Evolutionary conservation across 2,888 invertebrate species (phyloP).

Genomic region (Seira ritae): DNA sequence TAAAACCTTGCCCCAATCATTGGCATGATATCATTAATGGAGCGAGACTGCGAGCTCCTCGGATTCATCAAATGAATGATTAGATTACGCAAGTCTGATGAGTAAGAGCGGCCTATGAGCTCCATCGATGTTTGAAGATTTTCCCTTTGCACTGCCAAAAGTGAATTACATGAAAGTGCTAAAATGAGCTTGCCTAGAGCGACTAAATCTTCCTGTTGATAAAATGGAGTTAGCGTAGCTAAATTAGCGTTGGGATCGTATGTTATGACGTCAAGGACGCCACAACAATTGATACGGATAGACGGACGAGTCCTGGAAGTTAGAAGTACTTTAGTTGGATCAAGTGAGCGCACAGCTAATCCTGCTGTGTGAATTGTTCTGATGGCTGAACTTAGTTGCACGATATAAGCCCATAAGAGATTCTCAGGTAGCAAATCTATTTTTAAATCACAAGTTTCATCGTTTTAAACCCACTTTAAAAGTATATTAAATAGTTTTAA

Average conservation of each 20-base stretch:
- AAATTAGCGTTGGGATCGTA: conserved; percentile 85
- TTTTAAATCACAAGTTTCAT: too few relatives aligned
- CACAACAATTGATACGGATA: conserved; percentile 87
- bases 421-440: conserved; percentile 89
- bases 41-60: conserved; percentile 77
- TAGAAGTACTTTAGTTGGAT: conserved; percentile 93
- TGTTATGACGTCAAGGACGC: conserved; percentile 87
- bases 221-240: conserved; percentile 81
- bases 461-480: too few relatives aligned
- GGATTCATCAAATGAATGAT: conserved; percentile 82
- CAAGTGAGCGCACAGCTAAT: conserved; percentile 88
- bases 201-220: conserved; percentile 94
- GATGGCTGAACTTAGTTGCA: conserved; percentile 95
- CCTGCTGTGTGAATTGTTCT: conserved; percentile 90
- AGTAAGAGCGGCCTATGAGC: conserved; percentile 92
- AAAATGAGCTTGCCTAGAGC: conserved; percentile 93
- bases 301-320: conserved; percentile 81
- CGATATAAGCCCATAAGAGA: conserved; percentile 95
- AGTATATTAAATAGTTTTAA: too few relatives aligned
- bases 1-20: conserved; percentile 99
- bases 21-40: conserved; percentile 98
- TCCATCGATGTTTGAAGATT: conserved; percentile 93
- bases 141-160: conserved; percentile 90
- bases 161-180: conserved; percentile 94
- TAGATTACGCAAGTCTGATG: conserved; percentile 94